Percentiles rank a stretch among this genome's conserved stretches.
phyloP scores from a whole-genome alignment of 2,113 vertebrate species.

The Catharus fuscescens region DNA sequence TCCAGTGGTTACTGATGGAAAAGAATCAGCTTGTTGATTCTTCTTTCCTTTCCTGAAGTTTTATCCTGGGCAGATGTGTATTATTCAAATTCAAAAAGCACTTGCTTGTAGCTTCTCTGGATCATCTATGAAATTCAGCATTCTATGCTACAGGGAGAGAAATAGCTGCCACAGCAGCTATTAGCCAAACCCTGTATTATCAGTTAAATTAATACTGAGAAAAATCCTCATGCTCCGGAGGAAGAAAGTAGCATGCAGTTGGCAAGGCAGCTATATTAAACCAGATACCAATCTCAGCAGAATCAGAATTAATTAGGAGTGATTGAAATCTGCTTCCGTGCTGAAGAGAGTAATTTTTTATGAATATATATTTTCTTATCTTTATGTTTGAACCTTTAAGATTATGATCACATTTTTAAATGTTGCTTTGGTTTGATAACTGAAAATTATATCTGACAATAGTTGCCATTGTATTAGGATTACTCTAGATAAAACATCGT shows the following conservation, averaged over 20 bases:
- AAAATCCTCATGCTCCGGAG: neutral
- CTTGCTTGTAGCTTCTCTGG: neutral
- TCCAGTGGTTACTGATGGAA: neutral
- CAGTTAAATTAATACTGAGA: slow-evolving; percentile 12
- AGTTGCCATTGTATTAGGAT: neutral
- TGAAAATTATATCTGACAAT: neutral
- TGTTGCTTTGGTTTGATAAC: neutral
- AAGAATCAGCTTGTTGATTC: neutral
- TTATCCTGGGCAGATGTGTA: neutral
- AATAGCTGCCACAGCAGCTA: neutral
- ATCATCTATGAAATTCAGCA: neutral
- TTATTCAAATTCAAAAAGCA: neutral
- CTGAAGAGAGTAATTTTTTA: neutral
- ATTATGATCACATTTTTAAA: slow-evolving; percentile 4
- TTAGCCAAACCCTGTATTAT: neutral
- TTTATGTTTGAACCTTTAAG: neutral
- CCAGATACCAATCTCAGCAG: slow-evolving; percentile 43
- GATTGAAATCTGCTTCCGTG: slow-evolving; percentile 21
- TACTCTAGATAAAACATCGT: neutral
- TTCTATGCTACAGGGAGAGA: neutral
- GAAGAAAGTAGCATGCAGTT: slow-evolving; percentile 23
- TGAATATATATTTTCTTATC: slow-evolving; percentile 36
- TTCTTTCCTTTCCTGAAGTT: neutral
- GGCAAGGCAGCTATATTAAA: slow-evolving; percentile 32
- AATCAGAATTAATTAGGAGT: slow-evolving; percentile 51